phyloP scores from a whole-genome alignment of 2,888 invertebrate species.

The Barypeithes pellucidus region DNA sequence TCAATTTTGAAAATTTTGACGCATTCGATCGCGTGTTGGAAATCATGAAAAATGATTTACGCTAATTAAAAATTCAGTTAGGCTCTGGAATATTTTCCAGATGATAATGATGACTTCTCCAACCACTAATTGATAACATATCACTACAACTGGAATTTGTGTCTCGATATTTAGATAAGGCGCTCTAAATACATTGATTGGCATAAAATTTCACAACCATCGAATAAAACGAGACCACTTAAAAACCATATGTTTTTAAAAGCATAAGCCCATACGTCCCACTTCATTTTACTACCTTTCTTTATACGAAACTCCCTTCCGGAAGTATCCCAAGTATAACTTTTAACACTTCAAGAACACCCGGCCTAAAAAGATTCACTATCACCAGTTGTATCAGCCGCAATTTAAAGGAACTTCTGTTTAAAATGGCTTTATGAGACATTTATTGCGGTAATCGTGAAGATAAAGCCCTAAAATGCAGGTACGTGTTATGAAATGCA shows the following conservation, averaged over 20 bases:
- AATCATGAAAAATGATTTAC: too few species aligned
- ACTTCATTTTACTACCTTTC: slow-evolving; percentile 5
- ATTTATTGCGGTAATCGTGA: slow-evolving; percentile 40
- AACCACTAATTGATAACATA: too few species aligned
- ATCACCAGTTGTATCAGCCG: slow-evolving; percentile 41
- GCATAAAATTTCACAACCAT: not conserved
- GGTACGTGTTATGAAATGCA: slow-evolving; percentile 37
- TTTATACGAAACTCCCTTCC: slow-evolving; percentile 36
- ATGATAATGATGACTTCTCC: too few species aligned
- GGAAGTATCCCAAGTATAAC: slow-evolving; percentile 26
- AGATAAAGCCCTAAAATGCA: slow-evolving; percentile 47
- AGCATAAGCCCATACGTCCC: slow-evolving; percentile 8
- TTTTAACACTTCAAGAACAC: slow-evolving; percentile 40
- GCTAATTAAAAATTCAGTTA: too few species aligned
- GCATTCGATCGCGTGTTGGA: too few species aligned
- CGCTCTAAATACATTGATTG: too few species aligned
- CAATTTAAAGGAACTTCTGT: slow-evolving; percentile 53
- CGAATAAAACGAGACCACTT: not conserved
- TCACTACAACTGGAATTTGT: too few species aligned
- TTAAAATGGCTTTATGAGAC: slow-evolving; percentile 47
- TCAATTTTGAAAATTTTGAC: too few species aligned
- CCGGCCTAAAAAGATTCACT: slow-evolving; percentile 27
- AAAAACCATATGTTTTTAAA: slow-evolving; percentile 10
- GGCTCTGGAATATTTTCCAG: too few species aligned
- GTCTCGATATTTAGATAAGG: too few species aligned